Evolutionary conservation across 23 tunicate species (phyloP), one percentile per base, ranked within the genome.

Genomic region (Ascidia mentula): DNA sequence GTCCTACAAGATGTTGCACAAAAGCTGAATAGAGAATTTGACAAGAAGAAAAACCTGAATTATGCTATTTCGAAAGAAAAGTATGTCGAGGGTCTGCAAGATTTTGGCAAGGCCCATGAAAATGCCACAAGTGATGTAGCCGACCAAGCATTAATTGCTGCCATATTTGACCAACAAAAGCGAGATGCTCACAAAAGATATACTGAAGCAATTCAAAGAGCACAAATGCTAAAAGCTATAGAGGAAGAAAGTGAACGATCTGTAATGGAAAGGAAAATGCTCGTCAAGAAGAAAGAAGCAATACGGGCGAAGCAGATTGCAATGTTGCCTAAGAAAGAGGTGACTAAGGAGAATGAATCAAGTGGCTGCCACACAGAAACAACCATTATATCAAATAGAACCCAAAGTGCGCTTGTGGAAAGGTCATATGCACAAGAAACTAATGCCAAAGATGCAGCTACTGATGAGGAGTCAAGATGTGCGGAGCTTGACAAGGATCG

Each of bases 261-360:
- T 28, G 35, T 34, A 2, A 12, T 82, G 30, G 60, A 74, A n/a
- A 81, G 81, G 0, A 38, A 77, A 59, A 75, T 72, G 60, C 32
- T 83, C 8, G 95, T 87, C 31, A 36, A 74, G 53, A 78, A 85
- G 17, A 89, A 89, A 36, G 95, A 89, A 35, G 84, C 60, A n/a
- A 34, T 89, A n/a, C 88, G 95, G 40, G 95, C 95, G 3, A 89
- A 84, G 40, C 88, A 86, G 24, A 83, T 89, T 1, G 95, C 95
- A 6, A 84, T 72, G 74, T 40, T 89, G 38, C 95, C 95, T 0
- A 75, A 73, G 53, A 78, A 80, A 35, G 65, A 78, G 38, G 46
- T 45, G 17, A 40, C 72, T 6, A 31, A 46, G 4, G 34, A 37
- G 6, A 20, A 32, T 31, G 40, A 80, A 32, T 15, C 79, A 5